Evolutionary conservation across 2,888 invertebrate genomes (phyloP), one percentile per base, ranked within the genome.

Genomic region (Pristionchus entomophagus): DNA sequence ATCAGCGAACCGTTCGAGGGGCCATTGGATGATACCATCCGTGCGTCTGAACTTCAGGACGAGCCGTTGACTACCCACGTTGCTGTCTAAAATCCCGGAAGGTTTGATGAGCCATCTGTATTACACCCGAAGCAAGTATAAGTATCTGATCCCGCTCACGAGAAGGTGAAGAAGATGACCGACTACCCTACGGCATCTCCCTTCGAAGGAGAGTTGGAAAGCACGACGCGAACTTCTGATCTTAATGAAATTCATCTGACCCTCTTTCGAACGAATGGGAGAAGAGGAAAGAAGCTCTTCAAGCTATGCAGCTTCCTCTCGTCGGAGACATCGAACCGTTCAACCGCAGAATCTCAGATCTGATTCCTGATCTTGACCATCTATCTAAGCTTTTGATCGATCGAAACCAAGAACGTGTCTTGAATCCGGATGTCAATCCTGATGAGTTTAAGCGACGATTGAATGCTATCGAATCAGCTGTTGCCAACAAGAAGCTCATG

Each of bases 161-260:
- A 59, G 69, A 32, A 32, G 32, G 69, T 69, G 17, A 38, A 69
- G 38, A 32, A 26, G 17, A 22, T 22, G 1, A 69, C 69, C 22
- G 69, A 69, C 69, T 80, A 80, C 22, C 78, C 78, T 5, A 80
- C 78, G n/a, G 29, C 78, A 22, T 19, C 62, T 41, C 56, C 59
- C 14, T 82, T 82, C 82, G 82, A 82, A 59, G 82, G 82, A 35
- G 41, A 56, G 32, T 59, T 82, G 35, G 82, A 82, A 8, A 45
- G 45, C 41, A 59, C 59, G 38, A n/a, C 56, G 59, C 56, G 62
- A 82, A 41, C 82, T 35, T 59, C 59, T n/a, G 82, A 82, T 26
- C 26, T 82, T 69, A 69, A n/a, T n/a, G n/a, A n/a, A n/a, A n/a
- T n/a, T 26, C 59, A 10, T 59, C 12, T 29, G 26, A 26, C 14